Evolutionary conservation across 1,140 invertebrate species (phyloP), one percentile per base, ranked within the genome.

Genomic region (Plectrocnemia conspersa): DNA sequence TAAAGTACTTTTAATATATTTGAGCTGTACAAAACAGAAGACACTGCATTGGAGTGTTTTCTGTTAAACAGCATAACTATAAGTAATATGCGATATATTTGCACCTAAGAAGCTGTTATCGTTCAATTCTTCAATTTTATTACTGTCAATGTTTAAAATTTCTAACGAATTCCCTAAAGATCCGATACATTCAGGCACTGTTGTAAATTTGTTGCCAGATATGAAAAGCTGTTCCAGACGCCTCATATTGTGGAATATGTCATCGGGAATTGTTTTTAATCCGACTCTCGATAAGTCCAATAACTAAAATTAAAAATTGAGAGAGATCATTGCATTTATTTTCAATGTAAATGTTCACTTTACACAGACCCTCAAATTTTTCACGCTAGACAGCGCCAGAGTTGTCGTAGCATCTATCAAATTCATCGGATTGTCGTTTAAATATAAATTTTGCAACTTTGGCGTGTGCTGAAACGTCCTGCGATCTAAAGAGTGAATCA

Each of bases 381-480:
- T 64, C 24, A 86, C 68, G 23, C 74, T 76, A 1, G 72, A 73
- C 23, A 91, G 58, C 2, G 86, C 81, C 1, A 78, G 63, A 2
- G 75, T 65, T 0, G 82, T 85, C 9, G 76, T 70, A 15, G 69
- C 66, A 66, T 85, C 84, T 25, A 89, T 65, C 16, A 79, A 70
- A 32, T 68, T 70, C 2, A 91, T 77, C 1, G 79, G 78, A 66
- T 91, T 91, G 29, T 81, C 77, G 62, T 79, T 80, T 5, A 91
- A 66, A 61, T 80, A 80, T 9, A 92, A 66, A 27, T 73, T 71
- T 52, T 77, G 79, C 36, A 92, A 64, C 42, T 80, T 76, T 0
- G 77, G 75, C 22, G 85, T 77, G 64, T 88, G 82, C 64, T 85
- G 78, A 65, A 91, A 91, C 21, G 86, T 52, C 45, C 83, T 80